A percentile compares a stretch with the other conserved stretches of the same genome.
Conservation (phyloP, 1,140 invertebrate species). For the Nymphalis io region DNA sequence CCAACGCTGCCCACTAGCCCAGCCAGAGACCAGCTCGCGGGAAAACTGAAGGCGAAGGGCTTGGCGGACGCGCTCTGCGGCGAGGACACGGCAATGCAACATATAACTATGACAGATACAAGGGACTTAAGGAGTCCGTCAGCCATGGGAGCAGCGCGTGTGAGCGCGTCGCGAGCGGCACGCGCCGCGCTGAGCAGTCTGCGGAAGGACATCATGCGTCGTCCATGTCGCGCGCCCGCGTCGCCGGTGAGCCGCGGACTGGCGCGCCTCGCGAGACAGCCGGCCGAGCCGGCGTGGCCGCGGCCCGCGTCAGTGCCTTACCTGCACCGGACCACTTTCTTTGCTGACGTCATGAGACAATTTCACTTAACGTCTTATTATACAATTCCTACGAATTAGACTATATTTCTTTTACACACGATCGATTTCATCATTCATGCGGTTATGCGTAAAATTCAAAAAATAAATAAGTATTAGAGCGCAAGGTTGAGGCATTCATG, state of each 20-base stretch:
- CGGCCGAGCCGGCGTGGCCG: slow-evolving; percentile 47
- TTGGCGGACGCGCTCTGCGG: slow-evolving; percentile 75
- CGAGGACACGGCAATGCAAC: slow-evolving; percentile 70
- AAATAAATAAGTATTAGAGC: too few species aligned
- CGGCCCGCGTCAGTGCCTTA: slow-evolving; percentile 23
- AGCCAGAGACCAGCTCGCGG: slow-evolving; percentile 70
- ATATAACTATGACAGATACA: slow-evolving; percentile 65
- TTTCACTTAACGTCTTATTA: slow-evolving; percentile 45
- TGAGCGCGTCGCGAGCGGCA: slow-evolving; percentile 61
- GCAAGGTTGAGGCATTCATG: too few species aligned
- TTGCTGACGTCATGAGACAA: slow-evolving; percentile 59
- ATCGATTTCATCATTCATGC: not conserved
- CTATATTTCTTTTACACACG: not conserved
- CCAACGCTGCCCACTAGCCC: slow-evolving; percentile 66
- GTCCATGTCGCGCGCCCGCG: slow-evolving; percentile 51
- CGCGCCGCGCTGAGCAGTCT: slow-evolving; percentile 65
- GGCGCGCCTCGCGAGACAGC: not conserved
- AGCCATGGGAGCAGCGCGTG: slow-evolving; percentile 59
- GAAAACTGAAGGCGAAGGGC: slow-evolving; percentile 78
- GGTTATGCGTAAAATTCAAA: too few species aligned
- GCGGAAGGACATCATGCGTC: slow-evolving; percentile 65
- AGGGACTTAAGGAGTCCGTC: slow-evolving; percentile 67
- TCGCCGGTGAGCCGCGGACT: slow-evolving; percentile 44
- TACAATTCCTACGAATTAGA: slow-evolving; percentile 11
- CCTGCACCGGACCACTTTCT: slow-evolving; percentile 54